Evolutionary conservation across 2,113 vertebrate genomes (phyloP).

Genomic region (Bufo bufo): DNA sequence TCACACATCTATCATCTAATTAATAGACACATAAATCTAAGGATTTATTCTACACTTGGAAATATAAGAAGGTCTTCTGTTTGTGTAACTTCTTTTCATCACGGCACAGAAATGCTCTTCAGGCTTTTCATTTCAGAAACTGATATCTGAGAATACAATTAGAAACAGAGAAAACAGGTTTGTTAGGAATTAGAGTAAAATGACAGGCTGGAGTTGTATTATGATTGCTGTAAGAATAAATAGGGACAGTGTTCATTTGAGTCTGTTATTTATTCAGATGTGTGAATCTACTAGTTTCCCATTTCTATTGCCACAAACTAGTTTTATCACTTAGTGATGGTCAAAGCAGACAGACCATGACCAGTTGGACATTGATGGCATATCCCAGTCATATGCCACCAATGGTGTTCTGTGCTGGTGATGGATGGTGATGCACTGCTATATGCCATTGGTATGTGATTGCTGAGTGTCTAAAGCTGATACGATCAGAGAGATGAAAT

Average conservation of each 20-base stretch:
- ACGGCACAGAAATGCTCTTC: background rate
- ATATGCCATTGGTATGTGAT: no score
- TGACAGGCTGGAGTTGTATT: background rate
- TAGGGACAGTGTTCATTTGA: background rate
- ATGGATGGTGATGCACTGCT: no score
- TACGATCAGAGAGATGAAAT: no score
- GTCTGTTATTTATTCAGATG: background rate
- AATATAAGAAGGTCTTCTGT: background rate
- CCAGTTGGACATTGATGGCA: no score
- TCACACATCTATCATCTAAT: constrained; percentile 32
- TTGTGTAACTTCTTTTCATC: background rate
- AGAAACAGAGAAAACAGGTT: background rate
- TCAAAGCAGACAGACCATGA: no score
- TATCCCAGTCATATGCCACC: no score
- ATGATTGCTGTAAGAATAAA: background rate
- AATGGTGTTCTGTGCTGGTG: no score
- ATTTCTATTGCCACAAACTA: no score
- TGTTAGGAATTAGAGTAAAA: background rate
- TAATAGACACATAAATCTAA: background rate
- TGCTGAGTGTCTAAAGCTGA: no score
- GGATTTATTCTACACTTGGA: background rate
- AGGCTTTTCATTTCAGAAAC: background rate
- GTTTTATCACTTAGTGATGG: no score
- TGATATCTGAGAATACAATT: background rate
- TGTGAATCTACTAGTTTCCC: no score